Percentiles rank a stretch among this genome's conserved stretches.
phyloP scores from a whole-genome alignment of 2,113 vertebrate species.

The Nymphicus hollandicus region DNA sequence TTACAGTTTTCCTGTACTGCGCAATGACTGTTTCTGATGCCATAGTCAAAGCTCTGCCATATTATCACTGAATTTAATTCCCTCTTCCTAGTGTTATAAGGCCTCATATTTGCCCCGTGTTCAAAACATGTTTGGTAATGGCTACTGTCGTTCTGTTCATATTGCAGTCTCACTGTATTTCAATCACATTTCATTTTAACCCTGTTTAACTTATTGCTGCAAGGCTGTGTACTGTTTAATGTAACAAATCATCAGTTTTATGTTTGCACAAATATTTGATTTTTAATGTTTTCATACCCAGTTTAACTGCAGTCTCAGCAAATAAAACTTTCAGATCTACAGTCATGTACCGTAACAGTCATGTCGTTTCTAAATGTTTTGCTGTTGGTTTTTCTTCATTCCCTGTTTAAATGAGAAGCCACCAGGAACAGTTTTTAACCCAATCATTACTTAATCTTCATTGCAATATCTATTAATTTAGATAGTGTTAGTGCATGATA shows the following conservation, averaged over 20 bases:
- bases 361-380: neutral
- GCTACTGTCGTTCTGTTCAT: neutral
- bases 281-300: neutral
- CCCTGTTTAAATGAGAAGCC: constrained; percentile 35
- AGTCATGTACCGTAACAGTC: neutral
- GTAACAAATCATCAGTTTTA: neutral
- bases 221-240: neutral
- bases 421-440: neutral
- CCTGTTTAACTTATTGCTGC: neutral
- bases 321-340: neutral
- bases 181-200: neutral
- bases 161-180: neutral
- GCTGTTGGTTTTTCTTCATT: neutral
- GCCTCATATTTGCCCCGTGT: neutral
- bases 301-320: neutral
- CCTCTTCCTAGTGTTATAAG: neutral
- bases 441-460: constrained; percentile 51
- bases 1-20: neutral
- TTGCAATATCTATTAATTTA: constrained; percentile 62
- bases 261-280: neutral
- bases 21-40: neutral
- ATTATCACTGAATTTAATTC: neutral
- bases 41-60: neutral
- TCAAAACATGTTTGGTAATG: neutral
- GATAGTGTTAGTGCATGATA: constrained; percentile 27